Evolutionary conservation across 1,140 invertebrate genomes (phyloP).

Genomic region (Xylocopa sonorina): DNA sequence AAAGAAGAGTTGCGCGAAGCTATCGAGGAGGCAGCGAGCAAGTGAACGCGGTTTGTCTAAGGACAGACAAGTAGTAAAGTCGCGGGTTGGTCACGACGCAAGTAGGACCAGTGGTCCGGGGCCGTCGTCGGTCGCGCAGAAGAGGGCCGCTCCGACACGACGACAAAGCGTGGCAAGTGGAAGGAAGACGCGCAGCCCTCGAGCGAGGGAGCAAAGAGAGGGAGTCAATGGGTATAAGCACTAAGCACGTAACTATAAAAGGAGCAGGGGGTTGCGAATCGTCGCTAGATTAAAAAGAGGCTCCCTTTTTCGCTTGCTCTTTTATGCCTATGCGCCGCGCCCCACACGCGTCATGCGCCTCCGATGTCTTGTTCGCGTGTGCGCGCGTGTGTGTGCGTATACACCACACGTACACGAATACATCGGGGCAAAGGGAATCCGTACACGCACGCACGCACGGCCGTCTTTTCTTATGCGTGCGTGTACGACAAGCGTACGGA

Average conservation of each 20-base stretch:
- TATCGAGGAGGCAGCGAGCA: no score
- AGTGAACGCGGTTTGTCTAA: not conserved
- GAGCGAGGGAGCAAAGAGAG: slow-evolving; percentile 41
- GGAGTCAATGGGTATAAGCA: slow-evolving; percentile 79
- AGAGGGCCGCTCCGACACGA: slow-evolving; percentile 35
- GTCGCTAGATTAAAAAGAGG: slow-evolving; percentile 82
- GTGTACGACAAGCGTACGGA: not conserved
- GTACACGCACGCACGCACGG: not conserved
- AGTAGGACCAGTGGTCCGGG: slow-evolving; percentile 4
- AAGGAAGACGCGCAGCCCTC: slow-evolving; percentile 35
- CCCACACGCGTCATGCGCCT: slow-evolving; percentile 62
- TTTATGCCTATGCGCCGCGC: slow-evolving; percentile 76
- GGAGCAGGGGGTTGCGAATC: slow-evolving; percentile 79
- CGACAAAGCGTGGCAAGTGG: slow-evolving; percentile 39
- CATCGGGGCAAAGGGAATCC: slow-evolving; percentile 4
- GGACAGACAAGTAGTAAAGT: slow-evolving; percentile 15
- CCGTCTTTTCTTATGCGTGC: not conserved
- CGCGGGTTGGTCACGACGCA: slow-evolving; percentile 23
- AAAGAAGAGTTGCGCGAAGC: no score
- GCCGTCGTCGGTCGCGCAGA: slow-evolving; percentile 26
- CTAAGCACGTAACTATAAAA: slow-evolving; percentile 81
- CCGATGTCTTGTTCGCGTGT: no score
- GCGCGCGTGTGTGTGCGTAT: slow-evolving; percentile 38
- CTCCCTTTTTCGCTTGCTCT: slow-evolving; percentile 81
- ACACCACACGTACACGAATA: slow-evolving; percentile 20